These are phyloP conservation scores for Sphaeridia pumilis DNA, from an alignment of 2,888 invertebrate genomes.

Conservation along the genomic window DNA sequence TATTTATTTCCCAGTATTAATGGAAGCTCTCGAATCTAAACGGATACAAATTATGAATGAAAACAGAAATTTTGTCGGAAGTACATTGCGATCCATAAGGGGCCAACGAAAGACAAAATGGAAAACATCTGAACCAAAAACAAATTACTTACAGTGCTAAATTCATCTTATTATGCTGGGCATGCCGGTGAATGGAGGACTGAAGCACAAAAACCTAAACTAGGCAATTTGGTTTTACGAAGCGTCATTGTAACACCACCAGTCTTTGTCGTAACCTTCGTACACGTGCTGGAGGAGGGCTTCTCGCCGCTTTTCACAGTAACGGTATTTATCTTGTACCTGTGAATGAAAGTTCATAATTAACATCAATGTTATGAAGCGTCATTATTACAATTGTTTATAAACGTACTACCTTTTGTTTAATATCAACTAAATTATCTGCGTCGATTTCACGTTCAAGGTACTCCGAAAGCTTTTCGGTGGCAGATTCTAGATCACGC, in stretches of 20 bases:
- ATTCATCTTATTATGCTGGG: too few species aligned
- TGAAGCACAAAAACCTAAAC: too few species aligned
- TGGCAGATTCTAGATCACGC: constrained; percentile 47
- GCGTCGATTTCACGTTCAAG: constrained; percentile 47
- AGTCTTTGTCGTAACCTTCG: constrained; percentile 48
- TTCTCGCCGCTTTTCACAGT: constrained; percentile 48
- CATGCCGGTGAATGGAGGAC: too few species aligned
- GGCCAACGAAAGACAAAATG: too few species aligned
- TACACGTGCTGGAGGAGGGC: constrained; percentile 48
- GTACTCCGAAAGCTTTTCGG: constrained; percentile 48
- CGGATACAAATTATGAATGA: too few species aligned
- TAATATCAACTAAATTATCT: constrained; percentile 45
- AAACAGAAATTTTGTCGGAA: too few species aligned
- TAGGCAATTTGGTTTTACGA: background rate
- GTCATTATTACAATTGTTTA: background rate
- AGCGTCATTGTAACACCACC: constrained; percentile 42
- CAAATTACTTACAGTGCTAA: too few species aligned
- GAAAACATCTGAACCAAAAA: too few species aligned
- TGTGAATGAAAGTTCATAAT: background rate
- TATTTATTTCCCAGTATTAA: too few species aligned
- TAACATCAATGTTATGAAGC: background rate
- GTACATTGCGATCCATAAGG: too few species aligned
- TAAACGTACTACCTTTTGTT: constrained; percentile 41
- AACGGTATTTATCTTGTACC: constrained; percentile 37
- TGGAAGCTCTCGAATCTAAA: too few species aligned